Evolutionary conservation across 1,140 invertebrate genomes (phyloP), one percentile per base, ranked within the genome.

Genomic region (Potamilus streckersoni): DNA sequence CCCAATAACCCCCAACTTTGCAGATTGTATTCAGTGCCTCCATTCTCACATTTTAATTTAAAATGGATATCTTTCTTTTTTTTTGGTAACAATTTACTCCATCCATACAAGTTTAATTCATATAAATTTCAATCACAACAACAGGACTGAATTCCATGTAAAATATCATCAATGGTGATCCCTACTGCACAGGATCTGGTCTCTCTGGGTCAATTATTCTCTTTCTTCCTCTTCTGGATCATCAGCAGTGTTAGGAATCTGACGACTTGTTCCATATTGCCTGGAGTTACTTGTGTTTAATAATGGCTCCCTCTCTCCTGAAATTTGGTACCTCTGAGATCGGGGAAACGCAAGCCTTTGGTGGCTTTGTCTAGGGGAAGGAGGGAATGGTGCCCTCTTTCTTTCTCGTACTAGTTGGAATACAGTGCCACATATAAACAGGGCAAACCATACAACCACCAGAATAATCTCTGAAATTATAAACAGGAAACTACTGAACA

Each of bases 321-420:
- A 49, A 27, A 0, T 14, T n/a, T 27, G 14, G 11, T n/a, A 38
- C 2, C 27, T 27, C 19, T 20, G 62, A 31, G 58, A 11, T 38
- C 2, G 60, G 8, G 69, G 38, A 12, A 74, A 62, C 15, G 20
- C 56, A 58, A 20, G 49, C 20, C 74, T 76, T 13, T 55, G 19
- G 16, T 31, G 15, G 20, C 31, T 17, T 49, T 74, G 58, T 13
- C 74, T 60, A 2, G 74, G 74, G 38, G 61, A 76, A 12, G 74
- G 74, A 58, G 74, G 74, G 20, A 76, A 76, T 2, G 74, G 74
- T 49, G 69, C 74, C 38, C 60, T 70, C 61, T 76, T 76, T 31
- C 74, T 63, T 23, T 76, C 68, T 15, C 68, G 38, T 38, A 65
- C 27, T 6, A 76, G n/a, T 56, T 76, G 74, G 60, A 76, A 59